Evolutionary conservation across 1,140 invertebrate genomes (phyloP).

Genomic region (Nasonia vitripennis): DNA sequence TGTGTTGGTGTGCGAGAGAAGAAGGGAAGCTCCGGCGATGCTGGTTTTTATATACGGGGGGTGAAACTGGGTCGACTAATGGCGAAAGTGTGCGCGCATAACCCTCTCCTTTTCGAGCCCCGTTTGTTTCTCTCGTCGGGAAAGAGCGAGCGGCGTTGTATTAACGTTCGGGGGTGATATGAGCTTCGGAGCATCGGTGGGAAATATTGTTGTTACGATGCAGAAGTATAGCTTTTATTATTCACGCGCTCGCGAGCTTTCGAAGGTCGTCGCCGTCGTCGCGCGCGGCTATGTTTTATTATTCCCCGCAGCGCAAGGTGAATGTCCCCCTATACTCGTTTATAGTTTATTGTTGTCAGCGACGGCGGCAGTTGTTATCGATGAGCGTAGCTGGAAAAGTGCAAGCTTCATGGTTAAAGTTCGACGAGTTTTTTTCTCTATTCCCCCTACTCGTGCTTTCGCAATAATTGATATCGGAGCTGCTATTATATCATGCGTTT

Average conservation of each 20-base stretch:
- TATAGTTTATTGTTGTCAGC: slow-evolving; percentile 2
- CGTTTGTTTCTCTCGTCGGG: neutral
- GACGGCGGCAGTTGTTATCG: too few species aligned
- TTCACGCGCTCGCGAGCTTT: too few species aligned
- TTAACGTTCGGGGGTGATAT: too few species aligned
- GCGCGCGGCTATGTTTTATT: neutral
- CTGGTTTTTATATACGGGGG: slow-evolving; percentile 57
- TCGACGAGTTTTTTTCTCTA: neutral
- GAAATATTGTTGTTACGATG: too few species aligned
- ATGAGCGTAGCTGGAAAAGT: too few species aligned
- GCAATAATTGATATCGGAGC: too few species aligned
- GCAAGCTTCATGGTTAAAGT: neutral
- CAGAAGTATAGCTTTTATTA: too few species aligned
- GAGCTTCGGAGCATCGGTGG: too few species aligned
- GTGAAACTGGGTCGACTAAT: slow-evolving; percentile 61
- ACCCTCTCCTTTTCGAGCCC: slow-evolving; percentile 10
- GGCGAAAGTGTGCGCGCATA: slow-evolving; percentile 49
- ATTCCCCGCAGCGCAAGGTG: slow-evolving; percentile 43
- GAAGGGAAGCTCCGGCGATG: neutral
- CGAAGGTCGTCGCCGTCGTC: neutral
- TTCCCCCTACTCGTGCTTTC: too few species aligned
- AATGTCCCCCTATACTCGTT: slow-evolving; percentile 40
- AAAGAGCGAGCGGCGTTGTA: neutral
- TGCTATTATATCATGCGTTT: too few species aligned
- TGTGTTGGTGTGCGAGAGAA: neutral